Evolutionary conservation across 2,888 invertebrate genomes (phyloP), one percentile per base, ranked within the genome.

Genomic region (Sialis lutaria): DNA sequence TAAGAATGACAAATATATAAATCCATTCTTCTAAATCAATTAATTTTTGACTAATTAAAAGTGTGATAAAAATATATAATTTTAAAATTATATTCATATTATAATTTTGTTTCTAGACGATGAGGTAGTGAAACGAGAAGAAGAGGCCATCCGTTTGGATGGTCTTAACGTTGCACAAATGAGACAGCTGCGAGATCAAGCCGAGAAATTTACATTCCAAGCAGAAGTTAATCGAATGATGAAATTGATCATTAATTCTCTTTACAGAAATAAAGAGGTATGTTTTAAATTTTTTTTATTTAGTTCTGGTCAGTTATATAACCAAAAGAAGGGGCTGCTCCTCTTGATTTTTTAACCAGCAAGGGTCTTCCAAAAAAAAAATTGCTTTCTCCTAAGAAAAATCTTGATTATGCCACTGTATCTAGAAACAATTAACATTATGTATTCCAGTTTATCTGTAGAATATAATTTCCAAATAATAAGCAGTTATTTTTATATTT

Each of bases 221-320:
- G 95, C 98, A 1, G 98, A 98, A 70, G 98, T 99, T 40, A 95
- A 95, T 69, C 85, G 97, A 49, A 96, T 99, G 95, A 99, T 98
- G 98, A 99, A 98, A 67, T 78, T 98, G 50, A 98, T 98, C 67
- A 99, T 99, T 64, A 99, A 99, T 70, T 98, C 98, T 6, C 73
- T 98, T 6, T 98, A 98, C 69, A 79, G 93, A 57, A 98, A 99
- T 67, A 98, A 98, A 69, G 98, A 99, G 73, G 86, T 83, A 60
- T 55, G 60, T 54, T 30, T 34, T 31, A 37, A 37, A 12, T 30
- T 45, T 50, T 40, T 33, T 22, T 22, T 2, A 22, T 22, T 22
- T 22, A n/a, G n/a, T n/a, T n/a, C n/a, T n/a, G n/a, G n/a, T n/a
- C n/a, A n/a, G n/a, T n/a, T n/a, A n/a, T n/a, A n/a, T n/a, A n/a